Evolutionary conservation across 2,888 invertebrate species (phyloP).

Genomic region (Chymomyza fuscimana): DNA sequence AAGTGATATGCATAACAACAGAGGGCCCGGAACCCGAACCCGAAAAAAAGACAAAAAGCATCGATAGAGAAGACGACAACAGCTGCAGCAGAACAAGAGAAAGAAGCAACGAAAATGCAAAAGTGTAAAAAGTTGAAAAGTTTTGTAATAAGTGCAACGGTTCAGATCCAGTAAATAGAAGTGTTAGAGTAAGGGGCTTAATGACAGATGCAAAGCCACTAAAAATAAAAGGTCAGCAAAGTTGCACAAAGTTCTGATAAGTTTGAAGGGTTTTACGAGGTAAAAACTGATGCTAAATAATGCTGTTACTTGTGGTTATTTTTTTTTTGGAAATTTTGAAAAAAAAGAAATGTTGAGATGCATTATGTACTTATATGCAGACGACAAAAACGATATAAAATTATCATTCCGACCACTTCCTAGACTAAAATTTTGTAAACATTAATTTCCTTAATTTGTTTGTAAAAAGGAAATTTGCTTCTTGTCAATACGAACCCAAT

Average conservation of each 20-base stretch:
- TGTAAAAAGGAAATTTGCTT: too few relatives aligned
- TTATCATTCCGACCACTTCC: too few relatives aligned
- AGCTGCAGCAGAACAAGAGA: conserved; percentile 4
- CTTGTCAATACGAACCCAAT: too few relatives aligned
- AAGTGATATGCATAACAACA: conserved; percentile 10
- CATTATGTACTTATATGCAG: too few relatives aligned
- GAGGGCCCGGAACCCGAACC: neutral
- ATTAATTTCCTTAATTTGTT: too few relatives aligned
- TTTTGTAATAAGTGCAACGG: conserved; percentile 58
- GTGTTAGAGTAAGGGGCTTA: neutral
- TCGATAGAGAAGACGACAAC: neutral
- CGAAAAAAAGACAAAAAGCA: neutral
- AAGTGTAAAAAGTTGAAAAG: conserved; percentile 60
- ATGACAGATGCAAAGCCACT: neutral
- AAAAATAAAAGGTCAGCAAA: neutral
- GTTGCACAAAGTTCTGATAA: neutral
- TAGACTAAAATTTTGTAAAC: too few relatives aligned
- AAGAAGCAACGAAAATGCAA: conserved; percentile 57
- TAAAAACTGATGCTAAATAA: conserved; percentile 43
- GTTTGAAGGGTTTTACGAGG: neutral
- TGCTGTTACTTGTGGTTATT: conserved; percentile 2
- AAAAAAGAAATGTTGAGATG: too few relatives aligned
- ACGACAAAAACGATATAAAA: too few relatives aligned
- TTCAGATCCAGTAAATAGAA: neutral
- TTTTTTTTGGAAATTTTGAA: too few relatives aligned